Evolutionary conservation across 2,113 vertebrate genomes (phyloP), one percentile per base, ranked within the genome.

Genomic region (Macquaria australasica): DNA sequence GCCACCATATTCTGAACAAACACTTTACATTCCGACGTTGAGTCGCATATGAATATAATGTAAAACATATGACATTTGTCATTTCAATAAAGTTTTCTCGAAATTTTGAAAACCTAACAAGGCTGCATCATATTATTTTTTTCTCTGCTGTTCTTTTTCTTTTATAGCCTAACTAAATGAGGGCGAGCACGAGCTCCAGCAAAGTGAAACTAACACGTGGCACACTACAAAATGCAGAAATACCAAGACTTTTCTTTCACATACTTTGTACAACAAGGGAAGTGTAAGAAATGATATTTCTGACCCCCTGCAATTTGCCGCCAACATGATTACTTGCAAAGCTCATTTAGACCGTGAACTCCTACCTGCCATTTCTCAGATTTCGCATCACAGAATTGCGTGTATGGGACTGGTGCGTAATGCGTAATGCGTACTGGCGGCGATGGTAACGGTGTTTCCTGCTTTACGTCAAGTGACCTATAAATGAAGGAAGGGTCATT

Each of bases 301-400:
- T 48, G n/a, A 7, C 28, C 25, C 6, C 3, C 41, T 21, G 18
- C 73, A 11, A 43, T 14, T n/a, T 23, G 4, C 25, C 25, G 21
- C 10, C 15, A 69, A 41, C 12, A 60, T 21, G 10, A 34, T 31
- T 28, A 45, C 10, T 48, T 45, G 4, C 6, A 73, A 59, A 43
- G n/a, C 43, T 10, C 10, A 60, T 34, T 43, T 28, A 11, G 1
- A 25, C 21, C 23, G 16, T 14, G 6, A 23, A 18, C 15, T 53
- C 82, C 70, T 73, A 88, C 86, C 86, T 78, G 78, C 73, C 86
- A 88, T 88, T 18, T 12, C 34, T 82, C 69, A 64, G 18, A 21
- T 60, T 23, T 48, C 14, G n/a, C 23, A 2, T 2, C 34, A 28
- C 59, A 31, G 5, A 59, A 14, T 39, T 39, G 16, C 6, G 5